These are phyloP conservation scores for Zaprionus camerounensis DNA, from an alignment of 1,140 invertebrate genomes.

Conservation along the genomic window DNA sequence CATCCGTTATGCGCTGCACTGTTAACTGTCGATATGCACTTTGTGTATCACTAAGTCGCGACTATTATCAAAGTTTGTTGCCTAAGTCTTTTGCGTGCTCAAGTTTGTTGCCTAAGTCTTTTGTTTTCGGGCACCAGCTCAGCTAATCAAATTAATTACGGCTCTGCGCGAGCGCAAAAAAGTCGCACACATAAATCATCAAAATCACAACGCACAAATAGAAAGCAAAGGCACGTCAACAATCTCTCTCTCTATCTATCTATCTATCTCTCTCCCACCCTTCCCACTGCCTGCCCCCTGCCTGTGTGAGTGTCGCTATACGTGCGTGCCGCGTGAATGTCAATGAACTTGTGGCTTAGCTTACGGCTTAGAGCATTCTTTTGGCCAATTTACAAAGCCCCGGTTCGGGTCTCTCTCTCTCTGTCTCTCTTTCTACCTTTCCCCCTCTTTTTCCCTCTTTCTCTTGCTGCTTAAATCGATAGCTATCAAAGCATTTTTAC, in stretches of 20 bases:
- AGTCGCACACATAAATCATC: constrained; percentile 56
- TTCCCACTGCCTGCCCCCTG: neutral
- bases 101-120: constrained; percentile 52
- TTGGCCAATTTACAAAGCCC: constrained; percentile 75
- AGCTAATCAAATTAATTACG: constrained; percentile 68
- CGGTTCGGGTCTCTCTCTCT: constrained; percentile 25
- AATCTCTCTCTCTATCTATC: neutral
- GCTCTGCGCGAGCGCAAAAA: constrained; percentile 4
- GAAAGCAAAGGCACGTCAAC: constrained; percentile 56
- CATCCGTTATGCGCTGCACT: constrained; percentile 63
- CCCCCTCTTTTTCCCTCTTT: constrained; percentile 18
- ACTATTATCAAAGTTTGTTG: constrained; percentile 48
- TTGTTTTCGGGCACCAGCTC: constrained; percentile 26
- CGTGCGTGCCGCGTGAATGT: constrained; percentile 45
- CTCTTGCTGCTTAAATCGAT: constrained; percentile 66
- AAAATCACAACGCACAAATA: constrained; percentile 54
- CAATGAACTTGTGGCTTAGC: constrained; percentile 66
- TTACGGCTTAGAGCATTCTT: constrained; percentile 73
- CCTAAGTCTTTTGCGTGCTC: constrained; percentile 46
- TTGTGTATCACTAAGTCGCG: constrained; percentile 37
- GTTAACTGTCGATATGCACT: constrained; percentile 64
- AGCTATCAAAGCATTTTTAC: constrained; percentile 80
- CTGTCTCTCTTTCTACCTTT: constrained; percentile 17
- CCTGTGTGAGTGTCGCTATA: constrained; percentile 56
- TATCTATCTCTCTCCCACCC: neutral